A percentile compares a stretch with the other conserved stretches of the same genome.
Conservation (phyloP, 2,888 invertebrate genomes). For the Helleia helle region DNA sequence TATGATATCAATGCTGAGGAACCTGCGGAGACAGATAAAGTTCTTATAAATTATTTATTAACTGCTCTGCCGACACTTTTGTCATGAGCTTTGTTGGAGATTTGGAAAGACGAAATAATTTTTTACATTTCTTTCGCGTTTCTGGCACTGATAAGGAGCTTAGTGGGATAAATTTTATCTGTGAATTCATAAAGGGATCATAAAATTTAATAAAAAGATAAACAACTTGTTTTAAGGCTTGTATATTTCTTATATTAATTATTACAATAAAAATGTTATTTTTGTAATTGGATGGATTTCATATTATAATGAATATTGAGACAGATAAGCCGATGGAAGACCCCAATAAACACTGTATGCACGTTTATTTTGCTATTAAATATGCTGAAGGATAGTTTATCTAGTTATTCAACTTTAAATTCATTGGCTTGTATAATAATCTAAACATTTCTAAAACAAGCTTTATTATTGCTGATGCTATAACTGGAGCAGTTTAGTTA, state of each 20-base stretch:
- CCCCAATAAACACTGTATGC: too few relatives aligned
- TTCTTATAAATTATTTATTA: constrained; percentile 52
- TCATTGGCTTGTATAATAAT: too few relatives aligned
- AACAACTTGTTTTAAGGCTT: background rate
- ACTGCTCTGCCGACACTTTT: constrained; percentile 27
- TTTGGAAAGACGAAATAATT: constrained; percentile 15
- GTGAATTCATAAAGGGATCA: background rate
- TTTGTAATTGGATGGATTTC: too few relatives aligned
- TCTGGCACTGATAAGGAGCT: constrained; percentile 2
- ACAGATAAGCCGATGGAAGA: too few relatives aligned
- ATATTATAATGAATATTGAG: too few relatives aligned
- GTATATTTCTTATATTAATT: background rate
- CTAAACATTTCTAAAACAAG: too few relatives aligned
- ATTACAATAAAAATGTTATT: too few relatives aligned
- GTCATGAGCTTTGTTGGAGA: constrained; percentile 24
- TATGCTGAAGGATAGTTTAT: too few relatives aligned
- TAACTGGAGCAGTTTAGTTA: too few relatives aligned
- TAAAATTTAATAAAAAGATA: constrained; percentile 5
- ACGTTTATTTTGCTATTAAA: too few relatives aligned
- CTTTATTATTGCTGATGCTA: too few relatives aligned
- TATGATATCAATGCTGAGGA: constrained; percentile 32
- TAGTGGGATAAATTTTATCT: constrained; percentile 4
- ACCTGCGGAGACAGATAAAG: constrained; percentile 28
- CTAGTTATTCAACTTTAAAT: too few relatives aligned
- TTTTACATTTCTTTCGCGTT: constrained; percentile 6